A percentile compares a stretch with the other conserved stretches of the same genome.
Conservation (phyloP, 2,888 invertebrate genomes). For the Melinaea menophilus region DNA sequence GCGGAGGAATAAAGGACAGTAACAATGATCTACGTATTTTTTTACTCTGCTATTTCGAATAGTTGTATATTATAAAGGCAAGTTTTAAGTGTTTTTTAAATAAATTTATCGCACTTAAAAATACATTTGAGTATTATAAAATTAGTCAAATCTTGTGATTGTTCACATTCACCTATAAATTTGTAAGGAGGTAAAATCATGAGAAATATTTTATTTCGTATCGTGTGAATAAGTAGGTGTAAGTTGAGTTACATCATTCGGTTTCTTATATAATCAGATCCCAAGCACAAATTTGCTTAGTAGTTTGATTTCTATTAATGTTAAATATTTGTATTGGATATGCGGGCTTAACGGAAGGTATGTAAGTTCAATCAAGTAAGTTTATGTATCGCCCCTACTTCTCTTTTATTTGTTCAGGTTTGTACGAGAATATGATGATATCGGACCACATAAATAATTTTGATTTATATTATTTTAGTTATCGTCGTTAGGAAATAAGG, state of each 20-base stretch:
- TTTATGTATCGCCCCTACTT: conserved; percentile 4
- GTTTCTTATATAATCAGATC: background rate
- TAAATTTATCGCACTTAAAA: too few relatives aligned
- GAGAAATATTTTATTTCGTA: background rate
- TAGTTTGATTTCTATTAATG: conserved; percentile 6
- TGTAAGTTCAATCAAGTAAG: background rate
- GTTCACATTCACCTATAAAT: background rate
- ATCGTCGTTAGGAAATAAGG: too few relatives aligned
- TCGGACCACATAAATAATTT: background rate
- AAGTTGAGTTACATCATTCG: background rate
- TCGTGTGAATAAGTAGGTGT: background rate
- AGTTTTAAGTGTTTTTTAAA: too few relatives aligned
- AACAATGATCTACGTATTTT: too few relatives aligned
- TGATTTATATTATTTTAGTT: too few relatives aligned
- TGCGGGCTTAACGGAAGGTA: background rate
- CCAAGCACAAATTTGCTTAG: conserved; percentile 2
- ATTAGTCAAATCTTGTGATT: too few relatives aligned
- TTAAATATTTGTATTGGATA: conserved; percentile 6
- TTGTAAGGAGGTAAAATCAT: background rate
- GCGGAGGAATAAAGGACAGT: too few relatives aligned
- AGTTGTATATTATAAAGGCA: too few relatives aligned
- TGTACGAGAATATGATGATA: background rate
- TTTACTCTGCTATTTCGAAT: too few relatives aligned
- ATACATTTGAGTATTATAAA: too few relatives aligned
- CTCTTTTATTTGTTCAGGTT: background rate